Percentiles rank a stretch among this genome's conserved stretches.
phyloP scores from a whole-genome alignment of 2,113 vertebrate species.

The Mobula birostris region DNA sequence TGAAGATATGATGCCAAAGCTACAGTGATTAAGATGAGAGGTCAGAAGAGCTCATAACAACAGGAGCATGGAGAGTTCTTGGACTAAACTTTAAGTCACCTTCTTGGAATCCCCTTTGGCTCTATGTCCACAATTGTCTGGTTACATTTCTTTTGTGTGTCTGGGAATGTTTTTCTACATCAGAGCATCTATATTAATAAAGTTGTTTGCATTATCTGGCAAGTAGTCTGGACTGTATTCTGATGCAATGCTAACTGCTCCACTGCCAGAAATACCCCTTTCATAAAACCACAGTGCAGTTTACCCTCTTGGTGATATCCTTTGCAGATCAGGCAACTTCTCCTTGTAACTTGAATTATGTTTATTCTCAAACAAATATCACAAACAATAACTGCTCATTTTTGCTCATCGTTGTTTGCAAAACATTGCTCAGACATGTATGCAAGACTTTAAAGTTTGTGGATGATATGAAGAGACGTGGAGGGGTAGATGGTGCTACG shows the following conservation, averaged over 20 bases:
- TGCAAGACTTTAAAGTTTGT: not conserved
- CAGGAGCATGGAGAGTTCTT: no score
- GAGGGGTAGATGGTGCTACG: no score
- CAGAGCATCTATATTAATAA: not conserved
- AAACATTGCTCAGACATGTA: not conserved
- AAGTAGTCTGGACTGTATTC: not conserved
- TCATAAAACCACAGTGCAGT: not conserved
- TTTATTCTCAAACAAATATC: not conserved
- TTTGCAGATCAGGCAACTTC: not conserved
- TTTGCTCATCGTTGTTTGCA: not conserved
- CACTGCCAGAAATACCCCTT: not conserved
- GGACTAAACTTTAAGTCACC: no score
- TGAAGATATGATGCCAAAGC: not conserved
- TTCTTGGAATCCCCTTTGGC: no score
- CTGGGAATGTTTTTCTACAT: not conserved
- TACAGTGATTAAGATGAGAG: no score
- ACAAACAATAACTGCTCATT: not conserved
- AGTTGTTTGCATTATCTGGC: not conserved
- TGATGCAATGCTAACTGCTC: not conserved
- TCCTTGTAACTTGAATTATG: not conserved
- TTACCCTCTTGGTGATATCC: not conserved
- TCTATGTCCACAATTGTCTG: no score
- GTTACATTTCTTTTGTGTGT: not conserved
- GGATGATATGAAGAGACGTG: no score
- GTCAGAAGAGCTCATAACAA: no score